Base-by-base conservation (phyloP, 1,140 invertebrate species). In the Eupristina koningsbergeri region DNA sequence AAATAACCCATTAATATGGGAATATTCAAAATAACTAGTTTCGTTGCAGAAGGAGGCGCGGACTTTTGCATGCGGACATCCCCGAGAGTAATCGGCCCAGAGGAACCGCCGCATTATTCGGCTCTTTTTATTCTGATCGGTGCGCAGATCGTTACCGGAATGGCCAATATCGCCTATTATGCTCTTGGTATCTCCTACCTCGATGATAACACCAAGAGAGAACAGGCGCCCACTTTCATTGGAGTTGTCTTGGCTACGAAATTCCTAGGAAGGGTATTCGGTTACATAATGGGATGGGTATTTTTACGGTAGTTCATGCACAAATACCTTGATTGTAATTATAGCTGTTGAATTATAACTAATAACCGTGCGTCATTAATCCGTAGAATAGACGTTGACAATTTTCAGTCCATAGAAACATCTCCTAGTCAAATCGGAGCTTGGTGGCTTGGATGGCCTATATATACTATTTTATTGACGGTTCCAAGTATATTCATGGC, bases 181-280 rank as follows among this genome's bases (percentile, higher is more conserved):
- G 93, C 94, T 0, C 89, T 95, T 1, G 95, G 95, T 3, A 91
- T 96, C 29, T 94, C 94, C 5, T 96, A 96, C 87, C 92, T 95
- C 41, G 95, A 95, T 84, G 95, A 95, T 85, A 95, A 95, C 86
- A 94, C 94, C 0, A 92, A 94, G 76, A 93, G 91, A 81, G 92
- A 93, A 64, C 93, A 94, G 67, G 93, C 94, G 31, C 91, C 94
- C 11, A 87, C 90, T 19, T 93, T 93, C 29, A 89, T 94, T 31
- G 91, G 92, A 36, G 58, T 93, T 13, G 79, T 91, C 15, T 77
- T 93, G 5, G 88, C 90, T 7, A 86, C 89, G 6, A 91, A 88
- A 81, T 83, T 93, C 64, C 41, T 93, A 0, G 93, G 93, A 41
- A 80, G 90, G 47, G 86, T 93, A 69, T 76, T 92, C 11, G 93